Percentiles rank a stretch among this genome's conserved stretches.
Evolutionary conservation across 2,797 vertebrate species (phyloP).

Genomic region (Chiroxiphia lanceolata): DNA sequence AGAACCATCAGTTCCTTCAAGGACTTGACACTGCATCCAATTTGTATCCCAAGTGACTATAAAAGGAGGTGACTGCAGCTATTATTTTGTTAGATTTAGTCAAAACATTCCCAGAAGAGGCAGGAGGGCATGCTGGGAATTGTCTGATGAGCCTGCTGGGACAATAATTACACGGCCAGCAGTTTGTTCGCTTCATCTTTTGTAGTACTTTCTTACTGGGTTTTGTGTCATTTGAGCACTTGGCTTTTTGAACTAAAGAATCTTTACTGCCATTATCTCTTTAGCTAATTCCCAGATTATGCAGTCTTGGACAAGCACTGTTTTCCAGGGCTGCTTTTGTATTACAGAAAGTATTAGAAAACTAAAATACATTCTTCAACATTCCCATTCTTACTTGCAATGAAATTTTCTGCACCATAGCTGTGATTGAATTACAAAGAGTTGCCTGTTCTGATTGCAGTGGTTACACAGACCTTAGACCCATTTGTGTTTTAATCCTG

Average conservation of each 20-base stretch:
- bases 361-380: neutral
- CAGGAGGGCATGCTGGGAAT: neutral
- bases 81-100: slow-evolving; percentile 17
- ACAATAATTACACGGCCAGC: slow-evolving; percentile 2
- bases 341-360: neutral
- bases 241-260: neutral
- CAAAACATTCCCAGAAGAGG: neutral
- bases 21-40: neutral
- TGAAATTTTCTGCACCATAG: neutral
- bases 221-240: neutral
- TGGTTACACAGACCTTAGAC: neutral
- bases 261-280: neutral
- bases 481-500: neutral
- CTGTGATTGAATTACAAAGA: neutral
- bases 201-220: neutral
- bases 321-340: neutral
- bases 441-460: neutral
- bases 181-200: neutral
- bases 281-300: neutral
- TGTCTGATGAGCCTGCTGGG: slow-evolving; percentile 19
- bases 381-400: neutral
- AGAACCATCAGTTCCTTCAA: neutral
- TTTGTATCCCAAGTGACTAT: neutral
- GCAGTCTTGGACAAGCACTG: neutral
- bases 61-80: neutral